Conservation (phyloP, 2,797 vertebrate genomes). For the Coluber constrictor region DNA sequence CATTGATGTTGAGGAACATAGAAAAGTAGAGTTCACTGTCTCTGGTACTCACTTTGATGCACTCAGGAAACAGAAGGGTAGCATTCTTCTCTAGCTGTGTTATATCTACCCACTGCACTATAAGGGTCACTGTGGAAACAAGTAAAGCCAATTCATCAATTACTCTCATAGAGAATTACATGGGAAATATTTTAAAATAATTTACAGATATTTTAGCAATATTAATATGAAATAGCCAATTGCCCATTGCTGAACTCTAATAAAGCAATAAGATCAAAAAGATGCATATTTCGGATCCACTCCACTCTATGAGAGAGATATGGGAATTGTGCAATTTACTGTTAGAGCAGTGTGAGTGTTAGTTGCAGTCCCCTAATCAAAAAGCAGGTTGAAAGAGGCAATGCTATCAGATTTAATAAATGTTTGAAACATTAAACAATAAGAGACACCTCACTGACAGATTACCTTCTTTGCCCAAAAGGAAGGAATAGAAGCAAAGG, state of each 20-base stretch:
- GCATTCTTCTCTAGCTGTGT: slow-evolving; percentile 93
- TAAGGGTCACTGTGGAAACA: slow-evolving; percentile 80
- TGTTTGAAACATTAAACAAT: not conserved
- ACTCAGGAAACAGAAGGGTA: slow-evolving; percentile 91
- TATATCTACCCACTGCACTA: slow-evolving; percentile 93
- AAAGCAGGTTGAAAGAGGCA: not conserved
- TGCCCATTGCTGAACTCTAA: not conserved
- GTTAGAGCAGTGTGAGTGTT: not conserved
- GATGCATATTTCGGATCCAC: not conserved
- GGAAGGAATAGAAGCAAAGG: slow-evolving; percentile 95
- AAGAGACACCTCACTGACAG: not conserved
- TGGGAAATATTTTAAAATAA: not conserved
- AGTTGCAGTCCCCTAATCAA: not conserved
- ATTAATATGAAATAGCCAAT: no score
- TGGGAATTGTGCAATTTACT: not conserved
- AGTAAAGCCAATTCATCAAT: not conserved
- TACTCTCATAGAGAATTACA: not conserved
- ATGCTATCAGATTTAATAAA: not conserved
- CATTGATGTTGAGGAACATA: slow-evolving; percentile 94
- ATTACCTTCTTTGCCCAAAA: slow-evolving; percentile 93
- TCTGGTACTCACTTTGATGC: slow-evolving; percentile 88
- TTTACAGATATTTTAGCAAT: not conserved
- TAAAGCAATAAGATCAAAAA: not conserved
- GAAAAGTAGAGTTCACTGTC: slow-evolving; percentile 91
- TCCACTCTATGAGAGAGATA: not conserved